Percentiles rank a stretch among this genome's conserved stretches.
phyloP scores from a whole-genome alignment of 1,140 invertebrate species.

The Leptopilina clavipes region DNA sequence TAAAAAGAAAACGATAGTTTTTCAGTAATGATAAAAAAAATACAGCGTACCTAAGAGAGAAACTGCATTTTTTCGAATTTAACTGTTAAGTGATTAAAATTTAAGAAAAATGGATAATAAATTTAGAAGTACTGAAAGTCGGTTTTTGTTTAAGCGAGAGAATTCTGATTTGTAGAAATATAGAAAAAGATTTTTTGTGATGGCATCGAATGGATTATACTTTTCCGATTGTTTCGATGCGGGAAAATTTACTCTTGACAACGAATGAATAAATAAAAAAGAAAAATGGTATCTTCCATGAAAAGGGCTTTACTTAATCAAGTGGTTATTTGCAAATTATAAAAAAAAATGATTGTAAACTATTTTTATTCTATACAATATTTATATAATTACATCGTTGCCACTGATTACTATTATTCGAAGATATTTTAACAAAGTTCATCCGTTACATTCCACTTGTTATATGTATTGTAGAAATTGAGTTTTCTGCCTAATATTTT shows the following conservation, averaged over 20 bases:
- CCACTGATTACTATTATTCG: not conserved
- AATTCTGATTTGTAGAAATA: too few species aligned
- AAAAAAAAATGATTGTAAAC: not conserved
- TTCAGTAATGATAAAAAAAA: not conserved
- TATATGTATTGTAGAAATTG: not conserved
- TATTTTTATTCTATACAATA: conserved; percentile 24
- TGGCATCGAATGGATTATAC: conserved; percentile 17
- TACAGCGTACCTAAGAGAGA: not conserved
- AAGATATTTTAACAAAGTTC: conserved; percentile 15
- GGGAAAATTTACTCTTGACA: conserved; percentile 19
- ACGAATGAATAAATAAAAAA: not conserved
- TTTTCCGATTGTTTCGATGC: not conserved
- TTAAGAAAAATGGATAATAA: conserved; percentile 21
- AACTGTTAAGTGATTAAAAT: conserved; percentile 2
- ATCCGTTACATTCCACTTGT: conserved; percentile 4
- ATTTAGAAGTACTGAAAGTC: conserved; percentile 1
- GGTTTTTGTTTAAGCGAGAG: not conserved
- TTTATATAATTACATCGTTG: not conserved
- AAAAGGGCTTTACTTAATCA: conserved; percentile 13
- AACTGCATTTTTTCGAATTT: conserved; percentile 23
- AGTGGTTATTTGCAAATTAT: conserved; percentile 20
- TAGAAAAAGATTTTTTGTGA: not conserved
- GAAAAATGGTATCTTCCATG: conserved; percentile 13
- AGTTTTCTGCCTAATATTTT: conserved; percentile 14
- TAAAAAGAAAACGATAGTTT: too few species aligned